Evolutionary conservation across 1,140 invertebrate species (phyloP).

Genomic region (Whitmania pigra): DNA sequence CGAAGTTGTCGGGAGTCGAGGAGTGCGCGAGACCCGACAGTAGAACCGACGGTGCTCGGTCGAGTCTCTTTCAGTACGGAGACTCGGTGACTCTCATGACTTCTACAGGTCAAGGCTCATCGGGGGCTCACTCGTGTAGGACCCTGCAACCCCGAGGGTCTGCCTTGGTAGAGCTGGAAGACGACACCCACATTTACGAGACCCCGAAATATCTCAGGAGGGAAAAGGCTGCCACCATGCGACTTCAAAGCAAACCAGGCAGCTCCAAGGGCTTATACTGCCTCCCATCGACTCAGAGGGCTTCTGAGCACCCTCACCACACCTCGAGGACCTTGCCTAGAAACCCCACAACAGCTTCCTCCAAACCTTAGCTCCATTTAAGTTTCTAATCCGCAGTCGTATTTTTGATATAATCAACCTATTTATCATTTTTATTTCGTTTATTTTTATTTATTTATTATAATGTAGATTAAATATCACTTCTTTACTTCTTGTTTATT

Average conservation of each 20-base stretch:
- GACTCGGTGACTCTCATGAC: conserved; percentile 17
- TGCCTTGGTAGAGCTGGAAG: neutral
- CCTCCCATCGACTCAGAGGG: neutral
- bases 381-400: too few relatives aligned
- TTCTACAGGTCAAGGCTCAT: neutral
- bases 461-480: too few relatives aligned
- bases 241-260: conserved; percentile 3
- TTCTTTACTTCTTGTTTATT: too few relatives aligned
- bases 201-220: conserved; percentile 20
- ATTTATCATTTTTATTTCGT: too few relatives aligned
- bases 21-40: neutral
- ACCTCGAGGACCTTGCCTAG: neutral
- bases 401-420: too few relatives aligned
- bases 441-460: too few relatives aligned
- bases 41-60: neutral
- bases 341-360: neutral
- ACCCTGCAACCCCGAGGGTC: neutral
- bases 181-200: conserved; percentile 19
- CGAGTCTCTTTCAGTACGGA: conserved; percentile 17
- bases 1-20: neutral
- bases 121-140: neutral
- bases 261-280: neutral
- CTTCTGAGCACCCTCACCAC: neutral
- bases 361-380: neutral
- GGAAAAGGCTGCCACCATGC: conserved; percentile 17